Conservation (phyloP, 1,140 invertebrate species). For the Octopus sinensis region DNA sequence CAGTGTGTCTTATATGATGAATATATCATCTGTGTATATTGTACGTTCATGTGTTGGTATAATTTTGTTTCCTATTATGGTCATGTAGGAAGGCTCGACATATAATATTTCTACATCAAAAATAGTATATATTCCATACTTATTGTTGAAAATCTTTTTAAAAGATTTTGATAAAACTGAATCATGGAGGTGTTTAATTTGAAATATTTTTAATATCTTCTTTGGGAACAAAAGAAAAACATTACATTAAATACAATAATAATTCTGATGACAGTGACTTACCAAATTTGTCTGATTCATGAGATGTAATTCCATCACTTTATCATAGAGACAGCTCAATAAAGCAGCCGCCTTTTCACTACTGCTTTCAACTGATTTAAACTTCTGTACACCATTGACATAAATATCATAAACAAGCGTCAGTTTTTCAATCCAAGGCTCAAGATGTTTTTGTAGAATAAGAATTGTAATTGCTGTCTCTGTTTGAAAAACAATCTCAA, state of each 20-base stretch:
- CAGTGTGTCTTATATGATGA: no score
- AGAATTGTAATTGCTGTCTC: neutral
- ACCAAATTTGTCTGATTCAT: neutral
- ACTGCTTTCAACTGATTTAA: neutral
- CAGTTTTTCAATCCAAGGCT: neutral
- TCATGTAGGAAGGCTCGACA: no score
- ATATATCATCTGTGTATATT: no score
- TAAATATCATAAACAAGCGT: neutral
- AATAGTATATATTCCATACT: no score
- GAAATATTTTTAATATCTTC: no score
- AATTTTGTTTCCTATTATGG: no score
- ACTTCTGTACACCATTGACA: neutral
- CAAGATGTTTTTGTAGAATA: neutral
- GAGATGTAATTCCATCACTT: neutral
- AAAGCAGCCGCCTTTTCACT: neutral
- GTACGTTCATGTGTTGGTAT: no score
- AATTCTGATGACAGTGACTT: neutral
- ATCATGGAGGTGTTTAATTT: no score
- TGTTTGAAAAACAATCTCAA: no score
- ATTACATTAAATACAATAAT: neutral
- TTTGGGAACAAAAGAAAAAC: neutral
- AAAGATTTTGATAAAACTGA: no score
- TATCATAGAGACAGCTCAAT: neutral
- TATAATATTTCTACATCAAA: no score
- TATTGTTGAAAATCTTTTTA: no score